Percentiles rank a stretch among this genome's conserved stretches.
Conservation (phyloP, 2,888 invertebrate species). For the Scaptomyza parva region DNA sequence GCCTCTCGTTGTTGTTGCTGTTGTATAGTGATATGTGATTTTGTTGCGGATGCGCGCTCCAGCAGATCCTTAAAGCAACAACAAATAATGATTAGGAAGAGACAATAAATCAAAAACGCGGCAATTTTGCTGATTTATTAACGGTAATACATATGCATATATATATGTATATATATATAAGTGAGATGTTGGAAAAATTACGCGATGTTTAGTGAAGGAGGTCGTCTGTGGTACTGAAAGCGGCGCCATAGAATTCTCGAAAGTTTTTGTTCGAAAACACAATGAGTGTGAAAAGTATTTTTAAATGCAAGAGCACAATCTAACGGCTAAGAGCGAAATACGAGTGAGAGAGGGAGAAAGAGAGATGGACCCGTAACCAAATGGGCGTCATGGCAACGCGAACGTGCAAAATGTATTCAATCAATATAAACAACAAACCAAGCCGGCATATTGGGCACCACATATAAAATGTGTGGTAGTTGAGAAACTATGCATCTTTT, state of each 20-base stretch:
- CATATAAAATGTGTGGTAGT: not conserved
- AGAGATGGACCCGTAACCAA: conserved; percentile 15
- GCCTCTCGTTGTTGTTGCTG: conserved; percentile 55
- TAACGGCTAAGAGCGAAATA: conserved; percentile 5
- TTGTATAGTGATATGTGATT: conserved; percentile 45
- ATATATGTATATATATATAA: conserved; percentile 22
- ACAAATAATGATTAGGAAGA: conserved; percentile 58
- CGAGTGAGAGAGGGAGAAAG: conserved; percentile 17
- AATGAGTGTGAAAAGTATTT: conserved; percentile 68
- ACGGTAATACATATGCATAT: conserved; percentile 19
- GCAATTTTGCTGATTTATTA: conserved; percentile 51
- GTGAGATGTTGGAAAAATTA: conserved; percentile 13
- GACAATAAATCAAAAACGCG: conserved; percentile 42
- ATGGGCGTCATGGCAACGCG: conserved; percentile 48
- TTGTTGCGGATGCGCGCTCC: conserved; percentile 53
- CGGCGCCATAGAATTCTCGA: conserved; percentile 36
- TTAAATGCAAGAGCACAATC: conserved; percentile 56
- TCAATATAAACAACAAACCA: conserved; percentile 41
- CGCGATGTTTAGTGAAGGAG: conserved; percentile 40
- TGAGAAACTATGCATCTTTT: not conserved
- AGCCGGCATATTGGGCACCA: not conserved
- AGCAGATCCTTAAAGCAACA: conserved; percentile 81
- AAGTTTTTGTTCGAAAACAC: conserved; percentile 15
- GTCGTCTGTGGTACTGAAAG: conserved; percentile 69
- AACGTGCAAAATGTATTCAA: conserved; percentile 9